Conservation (phyloP, 2,113 vertebrate species). For the Nymphicus hollandicus region DNA sequence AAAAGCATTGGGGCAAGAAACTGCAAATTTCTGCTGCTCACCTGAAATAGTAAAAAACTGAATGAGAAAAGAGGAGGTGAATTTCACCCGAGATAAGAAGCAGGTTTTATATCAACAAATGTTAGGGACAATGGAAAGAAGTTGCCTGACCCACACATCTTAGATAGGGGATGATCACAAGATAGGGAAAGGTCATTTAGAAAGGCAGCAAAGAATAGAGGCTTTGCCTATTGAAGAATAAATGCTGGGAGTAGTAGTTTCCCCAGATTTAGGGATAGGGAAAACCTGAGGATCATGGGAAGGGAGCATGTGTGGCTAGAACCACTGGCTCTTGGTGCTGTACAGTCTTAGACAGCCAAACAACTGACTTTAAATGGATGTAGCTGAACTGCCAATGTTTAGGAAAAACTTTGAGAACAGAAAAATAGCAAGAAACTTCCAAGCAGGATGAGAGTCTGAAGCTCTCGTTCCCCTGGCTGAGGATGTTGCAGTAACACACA, state of each 20-base stretch:
- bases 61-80: neutral
- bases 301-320: neutral
- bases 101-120: neutral
- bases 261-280: neutral
- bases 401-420: neutral
- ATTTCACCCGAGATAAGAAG: neutral
- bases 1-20: neutral
- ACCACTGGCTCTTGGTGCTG: neutral
- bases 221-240: neutral
- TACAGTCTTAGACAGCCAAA: neutral
- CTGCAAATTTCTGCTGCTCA: neutral
- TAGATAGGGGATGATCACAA: neutral
- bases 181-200: neutral
- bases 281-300: neutral
- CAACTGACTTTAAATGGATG: neutral
- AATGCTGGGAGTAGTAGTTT: neutral
- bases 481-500: neutral
- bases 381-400: neutral
- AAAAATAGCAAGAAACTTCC: neutral
- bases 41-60: neutral
- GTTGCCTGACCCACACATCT: accelerated
- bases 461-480: neutral
- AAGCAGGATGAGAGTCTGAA: neutral
- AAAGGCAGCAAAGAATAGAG: neutral
- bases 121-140: neutral